A percentile compares a stretch with the other conserved stretches of the same genome.
Conservation (phyloP, 2,113 vertebrate species). For the Brachypteracias leptosomus region DNA sequence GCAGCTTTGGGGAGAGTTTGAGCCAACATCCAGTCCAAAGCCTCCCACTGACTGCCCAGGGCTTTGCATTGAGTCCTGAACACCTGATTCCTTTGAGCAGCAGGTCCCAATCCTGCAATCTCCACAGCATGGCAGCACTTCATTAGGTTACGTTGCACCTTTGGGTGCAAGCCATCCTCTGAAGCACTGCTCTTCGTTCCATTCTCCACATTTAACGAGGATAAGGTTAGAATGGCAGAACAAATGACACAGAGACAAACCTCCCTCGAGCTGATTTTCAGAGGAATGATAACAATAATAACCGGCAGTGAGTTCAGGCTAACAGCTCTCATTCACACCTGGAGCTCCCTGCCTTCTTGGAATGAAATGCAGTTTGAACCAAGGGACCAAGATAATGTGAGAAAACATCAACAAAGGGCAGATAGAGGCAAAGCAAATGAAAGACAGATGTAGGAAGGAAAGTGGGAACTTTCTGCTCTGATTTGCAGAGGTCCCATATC, state of each 20-base stretch:
- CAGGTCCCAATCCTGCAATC: neutral
- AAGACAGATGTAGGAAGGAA: conserved; percentile 48
- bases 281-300: conserved; percentile 53
- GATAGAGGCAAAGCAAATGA: conserved; percentile 47
- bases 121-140: neutral
- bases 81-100: neutral
- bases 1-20: neutral
- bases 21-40: neutral
- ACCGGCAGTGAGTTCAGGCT: neutral
- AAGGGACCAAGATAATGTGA: conserved; percentile 46
- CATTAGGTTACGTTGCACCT: neutral
- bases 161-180: neutral
- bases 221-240: neutral
- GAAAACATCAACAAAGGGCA: conserved; percentile 50
- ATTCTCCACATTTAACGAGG: neutral
- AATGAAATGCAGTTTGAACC: conserved; percentile 16
- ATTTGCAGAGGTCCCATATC: neutral
- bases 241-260: neutral
- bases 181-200: neutral
- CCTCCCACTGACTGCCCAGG: neutral
- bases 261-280: neutral
- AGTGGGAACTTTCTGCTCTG: conserved; percentile 22
- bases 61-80: neutral
- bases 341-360: conserved; percentile 29
- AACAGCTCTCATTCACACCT: conserved; percentile 38